Base-by-base conservation (phyloP, 2,888 invertebrate genomes). In the Archaeoteleia sp. region DNA sequence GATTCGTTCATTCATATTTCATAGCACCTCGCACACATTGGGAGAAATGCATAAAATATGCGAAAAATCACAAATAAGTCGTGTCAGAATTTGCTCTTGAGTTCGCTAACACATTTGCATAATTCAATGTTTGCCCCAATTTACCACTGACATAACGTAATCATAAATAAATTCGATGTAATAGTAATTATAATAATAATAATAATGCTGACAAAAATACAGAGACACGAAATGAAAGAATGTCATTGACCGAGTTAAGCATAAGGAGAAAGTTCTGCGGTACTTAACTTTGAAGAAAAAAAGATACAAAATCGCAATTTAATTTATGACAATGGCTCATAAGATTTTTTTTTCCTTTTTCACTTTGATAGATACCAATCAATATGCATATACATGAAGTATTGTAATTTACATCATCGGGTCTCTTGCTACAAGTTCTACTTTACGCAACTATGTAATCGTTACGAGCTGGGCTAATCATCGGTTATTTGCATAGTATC, bases 221-320 rank as follows among this genome's bases (percentile, higher is more conserved):
- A 49, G 55, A 23, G 20, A 27, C 9, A 62, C 37, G 61, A 54
- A 68, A 58, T 51, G 51, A 60, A 63, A 35, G 53, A 58, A 66
- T 65, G 66, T 65, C 69, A 71, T 69, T 71, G 61, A 66, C 54
- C 63, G 62, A 48, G 54, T 62, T 66, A 51, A 55, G 66, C 37
- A 48, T 27, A 55, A 63, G 62, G 70, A 65, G 60, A 72, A 72
- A 69, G 66, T 57, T 65, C 49, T 53, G 60, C 63, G 54, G 17
- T 57, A 20, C 20, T 20, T 20, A 2, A 20, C 20, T 20, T 20
- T 20, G 20, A 20, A 20, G 20, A 20, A 20, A 5, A 20, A 20
- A 20, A 2, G 20, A 20, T 20, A 20, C 20, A 20, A 20, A 20
- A 20, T 20, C 20, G 20, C 20, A 20, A 20, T 20, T 5, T 20